Conservation (phyloP, 2,113 vertebrate species). For the Vicugna pacos region DNA sequence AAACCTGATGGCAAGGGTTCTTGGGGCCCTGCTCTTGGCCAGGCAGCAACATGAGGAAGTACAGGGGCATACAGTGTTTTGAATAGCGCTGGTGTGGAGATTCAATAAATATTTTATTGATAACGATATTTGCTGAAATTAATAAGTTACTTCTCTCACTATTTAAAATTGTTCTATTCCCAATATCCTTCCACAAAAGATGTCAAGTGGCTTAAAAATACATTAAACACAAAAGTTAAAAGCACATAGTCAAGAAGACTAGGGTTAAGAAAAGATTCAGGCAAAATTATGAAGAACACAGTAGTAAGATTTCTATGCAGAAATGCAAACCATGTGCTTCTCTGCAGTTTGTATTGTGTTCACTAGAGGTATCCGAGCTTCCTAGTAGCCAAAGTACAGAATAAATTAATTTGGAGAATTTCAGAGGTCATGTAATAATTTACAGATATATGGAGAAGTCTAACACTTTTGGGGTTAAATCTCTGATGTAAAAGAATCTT, state of each 20-base stretch:
- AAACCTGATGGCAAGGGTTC: background rate
- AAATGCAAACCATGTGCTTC: background rate
- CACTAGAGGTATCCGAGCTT: background rate
- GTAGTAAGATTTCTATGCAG: background rate
- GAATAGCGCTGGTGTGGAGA: background rate
- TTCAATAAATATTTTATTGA: background rate
- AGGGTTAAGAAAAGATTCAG: background rate
- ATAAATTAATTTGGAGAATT: background rate
- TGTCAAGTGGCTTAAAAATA: background rate
- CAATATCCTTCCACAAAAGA: background rate
- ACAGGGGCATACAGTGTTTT: background rate
- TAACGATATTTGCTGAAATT: background rate
- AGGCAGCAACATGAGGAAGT: background rate
- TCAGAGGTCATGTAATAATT: background rate
- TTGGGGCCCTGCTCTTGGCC: background rate
- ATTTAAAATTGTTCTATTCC: background rate
- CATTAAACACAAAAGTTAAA: background rate
- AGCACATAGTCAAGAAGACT: background rate
- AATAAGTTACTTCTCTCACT: background rate
- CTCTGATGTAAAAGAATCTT: background rate
- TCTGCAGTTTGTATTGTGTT: background rate
- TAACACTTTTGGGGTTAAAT: background rate
- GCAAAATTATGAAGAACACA: background rate
- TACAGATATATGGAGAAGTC: background rate
- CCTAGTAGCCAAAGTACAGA: background rate